Base-by-base conservation (phyloP, 2,113 vertebrate species). In the Burhinus oedicnemus region DNA sequence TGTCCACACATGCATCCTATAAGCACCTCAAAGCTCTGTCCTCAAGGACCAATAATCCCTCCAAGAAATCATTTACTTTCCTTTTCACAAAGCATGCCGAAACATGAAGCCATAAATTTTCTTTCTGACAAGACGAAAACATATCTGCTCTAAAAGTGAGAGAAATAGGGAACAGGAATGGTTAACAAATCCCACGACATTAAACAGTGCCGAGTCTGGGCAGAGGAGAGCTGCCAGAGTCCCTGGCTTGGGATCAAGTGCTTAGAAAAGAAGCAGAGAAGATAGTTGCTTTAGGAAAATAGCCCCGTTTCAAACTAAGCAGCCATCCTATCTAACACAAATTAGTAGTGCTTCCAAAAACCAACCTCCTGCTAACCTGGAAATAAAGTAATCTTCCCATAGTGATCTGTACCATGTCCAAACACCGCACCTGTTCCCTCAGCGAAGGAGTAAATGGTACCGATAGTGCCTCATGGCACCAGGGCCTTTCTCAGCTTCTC, bases 401-500 rank as follows among this genome's bases (percentile, higher is more conserved):
- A n/a, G 18, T 49, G 42, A 26, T 36, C 70, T 66, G 81, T 60
- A 55, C 23, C 0, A 0, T 17, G 76, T 25, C 30, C 1, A 1
- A 75, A 68, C 51, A 16, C 14, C 0, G 0, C 54, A 8, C 0
- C 0, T 21, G 22, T 77, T 12, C 42, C 45, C 55, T 40, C 1
- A 4, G 22, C 19, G 7, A 1, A 72, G n/a, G 12, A 23, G 8
- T 14, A 68, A 44, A 29, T 30, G 45, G 62, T 17, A 65, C 36
- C 68, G 61, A 45, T 5, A 90, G 27, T 0, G 2, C 5, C 29
- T 66, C 6, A 0, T 5, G 22, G 25, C 2, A 0, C 64, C 71
- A 61, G 54, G 32, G 21, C 19, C 17, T 70, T 87, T 68, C 42
- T 25, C 79, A 90, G 58, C 49, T 55, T 38, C 29, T 90, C 1